Conservation (phyloP, 1,140 invertebrate species). For the Trachelipus rathkii region DNA sequence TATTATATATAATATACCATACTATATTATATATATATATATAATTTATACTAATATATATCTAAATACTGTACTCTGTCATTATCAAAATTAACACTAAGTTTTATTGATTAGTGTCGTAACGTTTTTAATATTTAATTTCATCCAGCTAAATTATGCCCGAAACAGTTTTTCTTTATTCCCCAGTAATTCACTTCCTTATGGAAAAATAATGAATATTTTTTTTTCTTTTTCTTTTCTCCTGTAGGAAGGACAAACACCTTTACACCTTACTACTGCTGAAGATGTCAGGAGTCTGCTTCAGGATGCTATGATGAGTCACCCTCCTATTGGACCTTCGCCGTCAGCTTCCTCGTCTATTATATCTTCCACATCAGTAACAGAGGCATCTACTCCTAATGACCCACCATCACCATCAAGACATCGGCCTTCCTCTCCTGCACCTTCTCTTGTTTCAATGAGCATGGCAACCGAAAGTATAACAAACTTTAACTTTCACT, state of each 20-base stretch:
- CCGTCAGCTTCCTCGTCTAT: constrained; percentile 9
- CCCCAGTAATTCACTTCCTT: background rate
- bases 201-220: too few relatives aligned
- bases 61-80: too few relatives aligned
- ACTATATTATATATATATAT: too few relatives aligned
- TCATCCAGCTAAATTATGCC: too few relatives aligned
- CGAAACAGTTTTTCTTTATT: background rate
- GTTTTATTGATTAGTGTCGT: too few relatives aligned
- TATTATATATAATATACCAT: too few relatives aligned
- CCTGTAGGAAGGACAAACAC: constrained; percentile 86
- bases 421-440: constrained; percentile 46
- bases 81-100: too few relatives aligned
- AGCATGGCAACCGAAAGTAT: background rate
- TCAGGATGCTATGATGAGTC: constrained; percentile 77
- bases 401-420: constrained; percentile 48
- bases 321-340: constrained; percentile 32
- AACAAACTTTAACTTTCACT: background rate
- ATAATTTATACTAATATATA: too few relatives aligned
- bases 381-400: constrained; percentile 48
- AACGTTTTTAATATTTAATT: too few relatives aligned
- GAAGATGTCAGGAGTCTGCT: constrained; percentile 89
- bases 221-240: too few relatives aligned
- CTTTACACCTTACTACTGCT: constrained; percentile 82
- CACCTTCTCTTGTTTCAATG: constrained; percentile 44
- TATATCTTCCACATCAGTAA: constrained; percentile 46